Evolutionary conservation across 1,140 invertebrate genomes (phyloP).

Genomic region (Micrasema minimum): DNA sequence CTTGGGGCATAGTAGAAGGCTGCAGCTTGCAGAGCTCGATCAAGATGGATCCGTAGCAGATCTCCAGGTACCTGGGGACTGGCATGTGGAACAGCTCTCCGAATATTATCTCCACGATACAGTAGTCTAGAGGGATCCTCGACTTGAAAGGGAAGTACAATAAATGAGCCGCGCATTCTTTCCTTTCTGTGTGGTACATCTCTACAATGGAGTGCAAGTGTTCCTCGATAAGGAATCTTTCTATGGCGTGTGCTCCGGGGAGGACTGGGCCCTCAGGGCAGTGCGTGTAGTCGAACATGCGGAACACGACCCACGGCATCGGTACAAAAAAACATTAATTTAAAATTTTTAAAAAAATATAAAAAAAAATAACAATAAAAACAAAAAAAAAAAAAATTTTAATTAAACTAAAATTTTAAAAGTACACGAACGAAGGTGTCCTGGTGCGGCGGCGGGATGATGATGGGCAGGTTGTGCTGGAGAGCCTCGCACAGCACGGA

Average conservation of each 20-base stretch:
- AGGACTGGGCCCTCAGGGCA: slow-evolving; percentile 92
- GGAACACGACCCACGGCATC: slow-evolving; percentile 89
- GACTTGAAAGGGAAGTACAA: slow-evolving; percentile 92
- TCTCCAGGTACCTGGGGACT: slow-evolving; percentile 86
- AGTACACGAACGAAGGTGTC: slow-evolving; percentile 84
- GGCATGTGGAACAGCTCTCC: slow-evolving; percentile 95
- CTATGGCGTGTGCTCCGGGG: slow-evolving; percentile 96
- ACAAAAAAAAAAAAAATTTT: too few relatives aligned
- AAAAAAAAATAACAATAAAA: too few relatives aligned
- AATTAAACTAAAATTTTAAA: too few relatives aligned
- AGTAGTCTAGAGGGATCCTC: slow-evolving; percentile 97
- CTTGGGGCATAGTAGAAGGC: slow-evolving; percentile 96
- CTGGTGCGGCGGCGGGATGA: slow-evolving; percentile 91
- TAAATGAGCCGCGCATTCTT: slow-evolving; percentile 94
- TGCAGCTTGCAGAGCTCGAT: slow-evolving; percentile 98
- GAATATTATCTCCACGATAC: slow-evolving; percentile 98
- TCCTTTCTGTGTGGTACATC: slow-evolving; percentile 88
- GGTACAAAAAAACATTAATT: too few relatives aligned
- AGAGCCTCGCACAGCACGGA: slow-evolving; percentile 93
- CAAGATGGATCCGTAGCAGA: slow-evolving; percentile 94
- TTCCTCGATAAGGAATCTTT: slow-evolving; percentile 97
- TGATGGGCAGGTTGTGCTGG: slow-evolving; percentile 92
- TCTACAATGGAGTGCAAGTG: slow-evolving; percentile 95
- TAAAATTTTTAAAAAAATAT: too few relatives aligned
- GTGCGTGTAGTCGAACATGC: slow-evolving; percentile 99